phyloP scores from a whole-genome alignment of 2,113 vertebrate genomes.

The Labrus mixtus region DNA sequence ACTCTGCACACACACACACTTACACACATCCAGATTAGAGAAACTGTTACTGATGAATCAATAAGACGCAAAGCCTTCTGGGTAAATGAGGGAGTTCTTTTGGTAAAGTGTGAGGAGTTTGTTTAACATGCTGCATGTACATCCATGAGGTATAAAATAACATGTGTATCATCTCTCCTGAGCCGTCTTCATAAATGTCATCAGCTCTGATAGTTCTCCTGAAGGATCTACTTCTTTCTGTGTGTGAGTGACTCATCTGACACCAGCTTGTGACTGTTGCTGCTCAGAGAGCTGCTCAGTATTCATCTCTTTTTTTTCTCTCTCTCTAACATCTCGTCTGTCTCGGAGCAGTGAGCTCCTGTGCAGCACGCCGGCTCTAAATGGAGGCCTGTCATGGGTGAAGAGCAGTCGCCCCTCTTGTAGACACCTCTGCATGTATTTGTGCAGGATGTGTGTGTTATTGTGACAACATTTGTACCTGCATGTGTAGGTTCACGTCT shows the following conservation, averaged over 20 bases:
- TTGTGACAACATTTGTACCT: not conserved
- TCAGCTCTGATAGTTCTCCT: not conserved
- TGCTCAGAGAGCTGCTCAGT: not conserved
- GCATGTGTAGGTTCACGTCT: not conserved
- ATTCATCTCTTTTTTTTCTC: not conserved
- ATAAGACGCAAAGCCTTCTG: not conserved
- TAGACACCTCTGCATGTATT: too few species aligned
- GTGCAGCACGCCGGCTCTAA: not conserved
- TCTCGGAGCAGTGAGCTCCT: not conserved
- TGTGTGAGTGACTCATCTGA: slow-evolving; percentile 15
- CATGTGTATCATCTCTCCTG: not conserved
- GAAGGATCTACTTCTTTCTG: slow-evolving; percentile 6
- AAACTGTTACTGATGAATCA: slow-evolving; percentile 53
- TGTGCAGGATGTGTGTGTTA: not conserved
- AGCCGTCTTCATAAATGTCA: slow-evolving; percentile 20
- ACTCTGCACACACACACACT: slow-evolving; percentile 9
- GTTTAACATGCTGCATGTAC: not conserved
- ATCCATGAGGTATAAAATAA: slow-evolving; percentile 7
- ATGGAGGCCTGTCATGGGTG: not conserved
- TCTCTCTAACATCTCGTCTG: not conserved
- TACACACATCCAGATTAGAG: slow-evolving; percentile 7
- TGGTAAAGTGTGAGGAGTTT: slow-evolving; percentile 9
- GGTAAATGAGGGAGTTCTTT: slow-evolving; percentile 44
- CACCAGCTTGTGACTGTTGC: not conserved
- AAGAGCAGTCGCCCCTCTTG: not conserved